Conservation (phyloP, 2,888 invertebrate species). For the Acleris literana region DNA sequence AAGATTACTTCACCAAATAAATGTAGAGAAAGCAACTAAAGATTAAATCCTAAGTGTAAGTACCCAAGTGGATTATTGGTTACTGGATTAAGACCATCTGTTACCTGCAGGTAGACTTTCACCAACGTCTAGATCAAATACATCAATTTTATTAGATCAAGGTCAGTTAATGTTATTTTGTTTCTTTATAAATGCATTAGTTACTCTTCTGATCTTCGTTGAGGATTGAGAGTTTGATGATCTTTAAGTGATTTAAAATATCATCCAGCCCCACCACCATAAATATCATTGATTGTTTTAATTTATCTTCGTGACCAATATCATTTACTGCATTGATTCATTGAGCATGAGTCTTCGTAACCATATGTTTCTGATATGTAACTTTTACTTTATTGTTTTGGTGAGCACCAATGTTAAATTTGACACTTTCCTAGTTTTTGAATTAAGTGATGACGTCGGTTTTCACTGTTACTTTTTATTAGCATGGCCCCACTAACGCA, state of each 20-base stretch:
- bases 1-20: not conserved
- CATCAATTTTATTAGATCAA: conserved; percentile 6
- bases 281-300: too few species aligned
- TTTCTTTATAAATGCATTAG: not conserved
- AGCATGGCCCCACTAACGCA: conserved; percentile 6
- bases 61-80: conserved; percentile 6
- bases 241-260: too few species aligned
- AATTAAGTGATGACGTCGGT: not conserved
- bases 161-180: not conserved
- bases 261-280: too few species aligned
- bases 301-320: too few species aligned
- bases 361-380: too few species aligned
- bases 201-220: too few species aligned
- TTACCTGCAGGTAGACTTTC: conserved; percentile 9
- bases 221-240: too few species aligned
- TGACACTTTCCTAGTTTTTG: conserved; percentile 2
- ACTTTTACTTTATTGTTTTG: too few species aligned
- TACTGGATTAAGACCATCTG: conserved; percentile 5
- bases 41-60: conserved; percentile 1
- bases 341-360: too few species aligned
- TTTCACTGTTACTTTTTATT: conserved; percentile 24
- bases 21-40: conserved; percentile 16
- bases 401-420: not conserved
- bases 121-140: conserved; percentile 10
- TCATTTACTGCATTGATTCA: too few species aligned